These are phyloP conservation scores for Ostrea edulis DNA, from an alignment of 1,140 invertebrate genomes.

Conservation along the genomic window DNA sequence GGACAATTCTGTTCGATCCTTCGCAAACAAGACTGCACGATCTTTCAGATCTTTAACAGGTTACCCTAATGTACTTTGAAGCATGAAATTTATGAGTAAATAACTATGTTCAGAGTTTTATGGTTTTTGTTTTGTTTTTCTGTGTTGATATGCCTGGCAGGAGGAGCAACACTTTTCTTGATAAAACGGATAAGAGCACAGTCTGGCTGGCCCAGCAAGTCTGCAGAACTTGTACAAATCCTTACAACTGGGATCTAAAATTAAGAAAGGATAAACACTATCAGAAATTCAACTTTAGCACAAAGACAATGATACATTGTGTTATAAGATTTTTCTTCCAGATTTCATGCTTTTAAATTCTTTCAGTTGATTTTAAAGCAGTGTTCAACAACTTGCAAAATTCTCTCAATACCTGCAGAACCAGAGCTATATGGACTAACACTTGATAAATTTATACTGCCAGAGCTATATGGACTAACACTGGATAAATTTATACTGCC, in stretches of 20 bases:
- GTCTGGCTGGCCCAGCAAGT: background rate
- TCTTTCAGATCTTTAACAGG: background rate
- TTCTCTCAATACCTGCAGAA: too few relatives aligned
- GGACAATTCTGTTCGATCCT: background rate
- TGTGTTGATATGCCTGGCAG: slow-evolving; percentile 17
- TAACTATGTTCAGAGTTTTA: background rate
- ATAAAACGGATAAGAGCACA: slow-evolving; percentile 4
- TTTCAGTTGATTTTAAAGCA: too few relatives aligned
- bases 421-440: too few relatives aligned
- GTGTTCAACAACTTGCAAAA: too few relatives aligned
- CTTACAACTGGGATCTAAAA: slow-evolving; percentile 29
- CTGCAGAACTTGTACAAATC: slow-evolving; percentile 9
- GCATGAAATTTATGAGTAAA: background rate
- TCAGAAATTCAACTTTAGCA: too few relatives aligned
- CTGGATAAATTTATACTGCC: too few relatives aligned
- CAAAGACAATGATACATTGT: too few relatives aligned
- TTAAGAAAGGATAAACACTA: background rate
- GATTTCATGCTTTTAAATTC: too few relatives aligned
- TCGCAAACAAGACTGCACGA: background rate
- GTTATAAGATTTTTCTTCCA: too few relatives aligned
- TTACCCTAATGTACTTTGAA: slow-evolving; percentile 28
- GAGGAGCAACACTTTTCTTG: slow-evolving; percentile 21
- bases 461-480: too few relatives aligned
- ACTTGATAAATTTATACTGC: too few relatives aligned
- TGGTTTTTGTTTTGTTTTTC: slow-evolving; percentile 32